These are phyloP conservation scores for Bombyx mandarina DNA, from an alignment of 1,140 invertebrate genomes.

Conservation along the genomic window DNA sequence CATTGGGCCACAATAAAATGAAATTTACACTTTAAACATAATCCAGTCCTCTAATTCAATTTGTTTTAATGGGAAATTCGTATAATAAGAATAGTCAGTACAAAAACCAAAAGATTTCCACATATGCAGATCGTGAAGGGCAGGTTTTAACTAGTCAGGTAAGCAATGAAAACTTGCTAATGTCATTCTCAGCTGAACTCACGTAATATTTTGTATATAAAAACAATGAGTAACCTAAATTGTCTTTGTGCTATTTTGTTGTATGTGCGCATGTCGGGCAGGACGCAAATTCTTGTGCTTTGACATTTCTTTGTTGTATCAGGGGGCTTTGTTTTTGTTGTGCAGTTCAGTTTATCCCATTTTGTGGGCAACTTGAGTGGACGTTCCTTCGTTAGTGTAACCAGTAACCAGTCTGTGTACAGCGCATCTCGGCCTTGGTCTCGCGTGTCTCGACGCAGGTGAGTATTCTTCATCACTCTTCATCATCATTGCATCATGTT, in stretches of 20 bases:
- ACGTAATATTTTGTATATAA: conserved; percentile 41
- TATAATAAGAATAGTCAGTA: conserved; percentile 44
- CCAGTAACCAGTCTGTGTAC: conserved; percentile 65
- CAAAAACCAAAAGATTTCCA: conserved; percentile 36
- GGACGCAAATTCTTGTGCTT: conserved; percentile 9
- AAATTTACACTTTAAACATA: conserved; percentile 14
- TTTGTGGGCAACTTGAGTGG: conserved; percentile 69
- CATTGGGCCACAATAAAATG: conserved; percentile 17
- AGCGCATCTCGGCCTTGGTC: conserved; percentile 73
- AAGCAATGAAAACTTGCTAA: conserved; percentile 64
- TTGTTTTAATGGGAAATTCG: conserved; percentile 62
- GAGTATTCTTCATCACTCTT: conserved; percentile 16
- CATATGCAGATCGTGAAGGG: conserved; percentile 39
- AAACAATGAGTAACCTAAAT: conserved; percentile 12
- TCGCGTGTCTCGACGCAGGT: conserved; percentile 74
- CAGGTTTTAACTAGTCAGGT: conserved; percentile 61
- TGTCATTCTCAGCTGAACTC: conserved; percentile 69
- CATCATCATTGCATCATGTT: too few species aligned
- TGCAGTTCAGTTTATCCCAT: conserved; percentile 67
- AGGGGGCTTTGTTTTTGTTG: conserved; percentile 32
- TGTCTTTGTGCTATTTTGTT: conserved; percentile 10
- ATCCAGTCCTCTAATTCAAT: conserved; percentile 11
- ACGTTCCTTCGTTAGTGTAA: conserved; percentile 62
- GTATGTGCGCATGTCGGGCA: conserved; percentile 3
- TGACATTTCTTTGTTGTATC: conserved; percentile 40